A percentile compares a stretch with the other conserved stretches of the same genome.
phyloP scores from a whole-genome alignment of 2,113 vertebrate species.

The Shinisaurus crocodilurus region DNA sequence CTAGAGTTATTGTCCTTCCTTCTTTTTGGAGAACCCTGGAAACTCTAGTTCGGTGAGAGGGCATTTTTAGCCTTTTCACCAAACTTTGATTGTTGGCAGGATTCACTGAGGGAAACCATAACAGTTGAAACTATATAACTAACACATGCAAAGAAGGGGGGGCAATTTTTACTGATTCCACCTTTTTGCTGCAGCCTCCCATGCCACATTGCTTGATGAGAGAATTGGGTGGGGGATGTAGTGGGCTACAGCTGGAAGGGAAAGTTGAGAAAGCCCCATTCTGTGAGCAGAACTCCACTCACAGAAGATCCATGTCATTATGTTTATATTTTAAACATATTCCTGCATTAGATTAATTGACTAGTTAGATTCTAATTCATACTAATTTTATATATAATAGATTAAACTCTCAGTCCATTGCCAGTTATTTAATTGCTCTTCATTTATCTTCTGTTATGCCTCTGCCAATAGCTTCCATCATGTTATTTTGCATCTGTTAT shows the following conservation, averaged over 20 bases:
- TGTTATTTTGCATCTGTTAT: slow-evolving; percentile 25
- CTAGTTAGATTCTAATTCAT: not conserved
- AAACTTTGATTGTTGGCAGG: not conserved
- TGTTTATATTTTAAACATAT: not conserved
- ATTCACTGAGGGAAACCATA: not conserved
- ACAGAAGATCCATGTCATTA: not conserved
- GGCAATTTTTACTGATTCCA: not conserved
- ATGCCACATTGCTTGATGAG: not conserved
- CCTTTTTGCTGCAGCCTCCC: not conserved
- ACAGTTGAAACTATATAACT: not conserved
- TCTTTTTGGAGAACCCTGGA: not conserved
- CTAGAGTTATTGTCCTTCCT: not conserved
- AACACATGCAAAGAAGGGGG: not conserved
- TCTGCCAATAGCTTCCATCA: slow-evolving; percentile 49
- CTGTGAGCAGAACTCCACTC: not conserved
- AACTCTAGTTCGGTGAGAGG: not conserved
- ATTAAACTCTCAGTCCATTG: not conserved
- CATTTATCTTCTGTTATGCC: slow-evolving; percentile 18
- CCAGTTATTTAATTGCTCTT: not conserved
- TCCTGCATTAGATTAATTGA: not conserved
- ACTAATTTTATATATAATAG: not conserved
- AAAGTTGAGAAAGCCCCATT: not conserved
- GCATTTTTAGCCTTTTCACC: not conserved
- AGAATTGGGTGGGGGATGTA: not conserved
- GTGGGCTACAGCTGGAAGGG: not conserved